Evolutionary conservation across 1,140 invertebrate genomes (phyloP).

Genomic region (Limonius californicus): DNA sequence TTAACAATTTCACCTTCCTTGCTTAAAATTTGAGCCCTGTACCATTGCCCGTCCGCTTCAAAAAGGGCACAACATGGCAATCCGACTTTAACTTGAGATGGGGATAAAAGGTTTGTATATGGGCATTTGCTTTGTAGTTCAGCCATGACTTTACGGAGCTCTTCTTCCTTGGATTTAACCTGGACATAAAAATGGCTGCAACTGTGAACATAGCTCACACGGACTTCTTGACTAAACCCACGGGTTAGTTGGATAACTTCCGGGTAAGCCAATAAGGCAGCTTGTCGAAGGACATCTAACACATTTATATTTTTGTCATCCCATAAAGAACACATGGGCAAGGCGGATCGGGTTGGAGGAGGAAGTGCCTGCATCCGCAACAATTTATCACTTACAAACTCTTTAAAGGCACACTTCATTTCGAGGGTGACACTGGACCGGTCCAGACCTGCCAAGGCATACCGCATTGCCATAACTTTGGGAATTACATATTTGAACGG

Average conservation of each 20-base stretch:
- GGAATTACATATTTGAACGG: slow-evolving; percentile 64
- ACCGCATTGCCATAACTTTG: slow-evolving; percentile 67
- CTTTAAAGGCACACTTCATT: slow-evolving; percentile 65
- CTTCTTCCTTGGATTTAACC: slow-evolving; percentile 54
- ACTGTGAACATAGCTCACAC: slow-evolving; percentile 66
- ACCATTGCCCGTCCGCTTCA: slow-evolving; percentile 67
- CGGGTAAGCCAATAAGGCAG: slow-evolving; percentile 48
- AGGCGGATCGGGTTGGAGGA: slow-evolving; percentile 61
- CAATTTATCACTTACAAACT: slow-evolving; percentile 57
- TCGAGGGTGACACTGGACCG: slow-evolving; percentile 61
- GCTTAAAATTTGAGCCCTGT: slow-evolving; percentile 59
- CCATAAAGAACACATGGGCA: slow-evolving; percentile 68
- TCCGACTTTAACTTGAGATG: slow-evolving; percentile 52
- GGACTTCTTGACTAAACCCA: slow-evolving; percentile 49
- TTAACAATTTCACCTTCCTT: slow-evolving; percentile 49
- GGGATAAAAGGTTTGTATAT: slow-evolving; percentile 46
- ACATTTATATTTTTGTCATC: slow-evolving; percentile 49
- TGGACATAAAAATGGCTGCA: slow-evolving; percentile 71
- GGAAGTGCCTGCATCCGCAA: slow-evolving; percentile 61
- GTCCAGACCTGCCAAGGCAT: slow-evolving; percentile 64
- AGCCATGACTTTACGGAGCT: slow-evolving; percentile 54
- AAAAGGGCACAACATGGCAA: slow-evolving; percentile 71
- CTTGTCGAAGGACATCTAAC: slow-evolving; percentile 41
- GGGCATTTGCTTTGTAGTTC: slow-evolving; percentile 48
- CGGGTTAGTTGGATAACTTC: slow-evolving; percentile 50